These are phyloP conservation scores for Dorcus hopei DNA, from an alignment of 2,888 invertebrate species.

Conservation along the genomic window DNA sequence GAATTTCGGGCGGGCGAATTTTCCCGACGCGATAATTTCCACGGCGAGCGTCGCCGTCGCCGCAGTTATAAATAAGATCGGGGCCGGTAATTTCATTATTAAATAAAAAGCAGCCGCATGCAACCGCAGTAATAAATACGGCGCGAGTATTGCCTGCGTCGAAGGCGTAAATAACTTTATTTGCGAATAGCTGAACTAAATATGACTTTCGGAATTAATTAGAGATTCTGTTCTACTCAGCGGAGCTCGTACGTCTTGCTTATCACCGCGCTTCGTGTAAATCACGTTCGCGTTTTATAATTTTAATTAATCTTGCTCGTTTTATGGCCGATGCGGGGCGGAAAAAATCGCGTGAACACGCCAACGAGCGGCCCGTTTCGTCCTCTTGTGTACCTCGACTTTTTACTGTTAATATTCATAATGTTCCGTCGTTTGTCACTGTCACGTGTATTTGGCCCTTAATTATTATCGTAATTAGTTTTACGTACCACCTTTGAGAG, in stretches of 20 bases:
- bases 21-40: no score
- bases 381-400: no score
- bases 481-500: no score
- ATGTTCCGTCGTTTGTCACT: no score
- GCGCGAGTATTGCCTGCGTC: constrained; percentile 3
- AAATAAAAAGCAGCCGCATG: not conserved
- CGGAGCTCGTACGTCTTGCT: constrained; percentile 1
- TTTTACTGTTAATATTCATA: no score
- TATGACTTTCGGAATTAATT: constrained; percentile 3
- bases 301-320: constrained; percentile 2
- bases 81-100: no score
- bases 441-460: no score
- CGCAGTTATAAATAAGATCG: no score
- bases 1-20: no score
- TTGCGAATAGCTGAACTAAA: constrained; percentile 3
- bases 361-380: no score
- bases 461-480: no score
- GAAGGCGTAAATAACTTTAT: constrained; percentile 6
- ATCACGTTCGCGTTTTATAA: not conserved
- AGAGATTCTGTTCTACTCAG: constrained; percentile 1
- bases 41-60: no score
- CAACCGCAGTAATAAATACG: constrained; percentile 2
- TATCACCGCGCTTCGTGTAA: not conserved
- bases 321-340: not conserved
- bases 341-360: not conserved